Conservation (phyloP, 2,888 invertebrate species). For the Odiellus spinosus region DNA sequence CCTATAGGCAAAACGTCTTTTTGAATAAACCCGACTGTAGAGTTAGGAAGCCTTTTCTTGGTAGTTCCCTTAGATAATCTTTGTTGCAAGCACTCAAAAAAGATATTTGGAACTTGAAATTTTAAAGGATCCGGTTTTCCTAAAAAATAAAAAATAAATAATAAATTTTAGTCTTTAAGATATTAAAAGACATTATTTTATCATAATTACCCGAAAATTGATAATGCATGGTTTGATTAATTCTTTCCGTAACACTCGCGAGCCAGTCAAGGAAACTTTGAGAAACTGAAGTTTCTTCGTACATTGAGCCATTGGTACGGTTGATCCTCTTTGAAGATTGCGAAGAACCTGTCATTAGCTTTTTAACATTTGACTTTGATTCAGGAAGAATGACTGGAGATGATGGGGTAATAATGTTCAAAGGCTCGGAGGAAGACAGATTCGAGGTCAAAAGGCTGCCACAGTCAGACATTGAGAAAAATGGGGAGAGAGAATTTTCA, state of each 20-base stretch:
- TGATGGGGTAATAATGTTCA: no score
- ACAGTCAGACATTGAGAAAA: no score
- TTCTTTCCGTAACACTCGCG: slow-evolving; percentile 54
- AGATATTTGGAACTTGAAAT: slow-evolving; percentile 51
- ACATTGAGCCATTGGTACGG: background rate
- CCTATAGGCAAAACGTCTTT: slow-evolving; percentile 46
- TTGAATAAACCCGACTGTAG: slow-evolving; percentile 41
- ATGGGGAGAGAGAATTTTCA: no score
- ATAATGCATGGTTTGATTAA: slow-evolving; percentile 56
- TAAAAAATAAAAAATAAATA: slow-evolving; percentile 15
- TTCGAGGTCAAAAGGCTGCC: no score
- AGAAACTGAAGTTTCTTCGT: slow-evolving; percentile 26
- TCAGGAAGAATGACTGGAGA: no score
- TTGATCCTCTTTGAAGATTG: no score
- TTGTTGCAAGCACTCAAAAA: slow-evolving; percentile 54
- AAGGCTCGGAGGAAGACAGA: no score
- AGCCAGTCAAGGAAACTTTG: slow-evolving; percentile 51
- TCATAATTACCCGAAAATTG: slow-evolving; percentile 44
- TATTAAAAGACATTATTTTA: no score
- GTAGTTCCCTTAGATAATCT: slow-evolving; percentile 45
- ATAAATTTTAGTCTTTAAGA: no score
- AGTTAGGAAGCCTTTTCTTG: slow-evolving; percentile 48
- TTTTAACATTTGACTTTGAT: no score
- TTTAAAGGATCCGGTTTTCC: slow-evolving; percentile 45
- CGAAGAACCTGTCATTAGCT: no score